These are phyloP conservation scores for Drosophila lacicola DNA, from an alignment of 2,888 invertebrate genomes.

Conservation along the genomic window DNA sequence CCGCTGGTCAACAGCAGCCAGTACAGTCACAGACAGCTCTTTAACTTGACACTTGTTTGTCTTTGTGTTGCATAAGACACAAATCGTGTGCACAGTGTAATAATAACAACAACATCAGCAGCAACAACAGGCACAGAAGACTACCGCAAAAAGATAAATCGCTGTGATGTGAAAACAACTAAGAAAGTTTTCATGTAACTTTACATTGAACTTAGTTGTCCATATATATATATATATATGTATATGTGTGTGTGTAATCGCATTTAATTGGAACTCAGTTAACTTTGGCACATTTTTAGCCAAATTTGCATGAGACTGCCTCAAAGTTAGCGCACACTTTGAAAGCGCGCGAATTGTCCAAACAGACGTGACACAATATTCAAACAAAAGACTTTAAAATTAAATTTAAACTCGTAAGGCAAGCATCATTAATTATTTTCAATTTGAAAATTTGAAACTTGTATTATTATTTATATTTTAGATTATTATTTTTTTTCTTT, in stretches of 20 bases:
- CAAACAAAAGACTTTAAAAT: constrained; percentile 32
- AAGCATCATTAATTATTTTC: constrained; percentile 49
- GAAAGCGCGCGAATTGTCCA: constrained; percentile 38
- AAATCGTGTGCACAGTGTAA: constrained; percentile 47
- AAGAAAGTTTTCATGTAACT: constrained; percentile 51
- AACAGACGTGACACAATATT: constrained; percentile 61
- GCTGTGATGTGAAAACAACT: constrained; percentile 1
- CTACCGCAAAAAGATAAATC: constrained; percentile 11
- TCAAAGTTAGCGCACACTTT: constrained; percentile 15
- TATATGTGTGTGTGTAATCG: background rate
- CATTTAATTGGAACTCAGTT: constrained; percentile 1
- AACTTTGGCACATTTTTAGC: constrained; percentile 41
- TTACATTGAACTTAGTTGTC: constrained; percentile 50
- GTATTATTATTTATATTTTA: no score
- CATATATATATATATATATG: background rate
- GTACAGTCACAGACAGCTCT: constrained; percentile 25
- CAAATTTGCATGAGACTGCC: constrained; percentile 34
- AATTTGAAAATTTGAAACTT: constrained; percentile 32
- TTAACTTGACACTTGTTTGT: constrained; percentile 64
- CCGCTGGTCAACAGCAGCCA: constrained; percentile 38
- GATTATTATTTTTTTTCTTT: no score
- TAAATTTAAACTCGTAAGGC: constrained; percentile 16
- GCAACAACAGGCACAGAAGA: constrained; percentile 21
- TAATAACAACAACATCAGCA: constrained; percentile 8
- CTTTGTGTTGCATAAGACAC: constrained; percentile 38